Evolutionary conservation across 1,140 invertebrate genomes (phyloP).

Genomic region (Megalopta genalis): DNA sequence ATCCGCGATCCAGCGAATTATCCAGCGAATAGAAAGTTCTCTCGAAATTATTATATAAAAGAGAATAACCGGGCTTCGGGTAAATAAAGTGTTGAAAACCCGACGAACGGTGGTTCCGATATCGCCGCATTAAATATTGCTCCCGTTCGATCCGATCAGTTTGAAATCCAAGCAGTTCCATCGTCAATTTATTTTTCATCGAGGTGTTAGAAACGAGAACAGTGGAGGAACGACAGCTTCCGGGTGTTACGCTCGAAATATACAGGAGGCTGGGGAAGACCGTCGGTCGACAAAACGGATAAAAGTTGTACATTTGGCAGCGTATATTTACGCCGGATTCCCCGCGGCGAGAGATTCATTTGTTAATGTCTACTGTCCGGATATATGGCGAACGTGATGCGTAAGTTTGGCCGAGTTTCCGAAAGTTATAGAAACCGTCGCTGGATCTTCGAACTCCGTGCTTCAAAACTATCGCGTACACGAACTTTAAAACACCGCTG

Average conservation of each 20-base stretch:
- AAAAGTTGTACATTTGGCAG: conserved; percentile 11
- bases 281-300: not conserved
- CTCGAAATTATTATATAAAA: too few relatives aligned
- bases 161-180: too few relatives aligned
- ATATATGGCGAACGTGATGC: not conserved
- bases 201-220: too few relatives aligned
- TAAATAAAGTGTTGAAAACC: too few relatives aligned
- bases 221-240: not conserved
- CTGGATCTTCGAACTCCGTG: not conserved
- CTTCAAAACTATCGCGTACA: conserved; percentile 40
- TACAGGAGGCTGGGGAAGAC: too few relatives aligned
- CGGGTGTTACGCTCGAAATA: not conserved
- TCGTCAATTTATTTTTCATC: too few relatives aligned
- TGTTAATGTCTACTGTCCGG: conserved; percentile 10
- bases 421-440: conserved; percentile 26
- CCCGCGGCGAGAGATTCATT: conserved; percentile 16
- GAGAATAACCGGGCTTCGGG: too few relatives aligned
- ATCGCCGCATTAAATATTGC: too few relatives aligned
- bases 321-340: not conserved
- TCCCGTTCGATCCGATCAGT: too few relatives aligned
- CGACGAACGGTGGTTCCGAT: too few relatives aligned
- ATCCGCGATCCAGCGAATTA: too few relatives aligned
- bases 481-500: conserved; percentile 37
- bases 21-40: too few relatives aligned
- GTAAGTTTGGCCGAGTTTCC: conserved; percentile 53